Conservation (phyloP, 92 coral and sea anemone genomes). For the Zoanthus solanderi region DNA sequence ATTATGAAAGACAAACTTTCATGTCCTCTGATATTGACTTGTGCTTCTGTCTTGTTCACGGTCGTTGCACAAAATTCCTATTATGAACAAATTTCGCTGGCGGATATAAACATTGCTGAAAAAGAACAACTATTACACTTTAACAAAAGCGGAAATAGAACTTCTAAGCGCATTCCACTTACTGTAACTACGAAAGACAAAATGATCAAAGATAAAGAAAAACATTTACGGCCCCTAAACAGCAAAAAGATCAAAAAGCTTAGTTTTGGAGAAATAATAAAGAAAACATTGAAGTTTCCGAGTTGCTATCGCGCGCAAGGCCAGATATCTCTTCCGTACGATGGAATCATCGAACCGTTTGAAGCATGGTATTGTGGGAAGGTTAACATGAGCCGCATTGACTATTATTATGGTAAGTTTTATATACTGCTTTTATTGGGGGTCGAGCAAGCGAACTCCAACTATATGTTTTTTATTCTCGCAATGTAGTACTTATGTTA, state of each 20-base stretch:
- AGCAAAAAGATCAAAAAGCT: not conserved
- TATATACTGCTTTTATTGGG: too few species aligned
- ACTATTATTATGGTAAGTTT: constrained; percentile 91
- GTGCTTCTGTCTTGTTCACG: not conserved
- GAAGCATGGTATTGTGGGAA: constrained; percentile 92
- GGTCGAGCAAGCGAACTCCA: too few species aligned
- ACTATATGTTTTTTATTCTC: too few species aligned
- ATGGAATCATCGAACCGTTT: constrained; percentile 90
- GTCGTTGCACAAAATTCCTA: constrained; percentile 12
- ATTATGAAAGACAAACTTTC: constrained; percentile 22
- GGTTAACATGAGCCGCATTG: constrained; percentile 92
- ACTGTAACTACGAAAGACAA: constrained; percentile 3
- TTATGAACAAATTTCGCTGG: constrained; percentile 39
- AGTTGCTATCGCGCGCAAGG: constrained; percentile 83
- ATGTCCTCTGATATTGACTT: constrained; percentile 1
- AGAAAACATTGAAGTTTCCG: constrained; percentile 67
- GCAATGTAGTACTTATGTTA: too few species aligned
- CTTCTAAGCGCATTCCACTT: not conserved
- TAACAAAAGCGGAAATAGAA: not conserved
- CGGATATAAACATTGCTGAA: not conserved
- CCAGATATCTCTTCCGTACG: constrained; percentile 86
- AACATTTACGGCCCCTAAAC: constrained; percentile 10
- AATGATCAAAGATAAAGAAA: constrained; percentile 6
- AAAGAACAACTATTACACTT: not conserved
- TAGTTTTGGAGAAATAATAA: constrained; percentile 22